These are phyloP conservation scores for Brachyrhaphis roseni DNA, from an alignment of 2,797 vertebrate genomes.

Conservation along the genomic window DNA sequence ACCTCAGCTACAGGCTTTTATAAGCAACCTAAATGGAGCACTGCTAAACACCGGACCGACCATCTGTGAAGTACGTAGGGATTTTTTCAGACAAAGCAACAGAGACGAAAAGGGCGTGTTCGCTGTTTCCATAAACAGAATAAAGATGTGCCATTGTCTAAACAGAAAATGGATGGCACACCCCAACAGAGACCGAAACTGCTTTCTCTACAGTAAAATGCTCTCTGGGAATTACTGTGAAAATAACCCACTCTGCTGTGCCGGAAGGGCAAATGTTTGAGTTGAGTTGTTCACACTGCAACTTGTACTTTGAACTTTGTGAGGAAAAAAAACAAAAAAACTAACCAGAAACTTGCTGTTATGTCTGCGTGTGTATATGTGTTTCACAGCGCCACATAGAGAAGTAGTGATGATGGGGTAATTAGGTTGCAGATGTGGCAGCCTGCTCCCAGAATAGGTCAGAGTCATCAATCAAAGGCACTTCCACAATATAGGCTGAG, in stretches of 20 bases:
- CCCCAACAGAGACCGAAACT: constrained; percentile 7
- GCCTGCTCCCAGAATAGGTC: constrained; percentile 62
- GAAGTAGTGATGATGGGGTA: constrained; percentile 60
- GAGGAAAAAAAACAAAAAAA: constrained; percentile 9
- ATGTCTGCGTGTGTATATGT: constrained; percentile 10
- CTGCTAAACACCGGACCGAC: background rate
- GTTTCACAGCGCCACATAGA: constrained; percentile 24
- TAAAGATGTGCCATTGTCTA: constrained; percentile 19
- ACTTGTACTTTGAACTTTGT: constrained; percentile 22
- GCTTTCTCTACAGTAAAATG: constrained; percentile 9
- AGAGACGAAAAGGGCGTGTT: constrained; percentile 28
- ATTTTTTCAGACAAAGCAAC: constrained; percentile 16
- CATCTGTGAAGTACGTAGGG: constrained; percentile 12
- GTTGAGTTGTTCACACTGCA: constrained; percentile 16
- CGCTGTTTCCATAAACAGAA: constrained; percentile 23
- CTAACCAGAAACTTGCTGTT: constrained; percentile 21
- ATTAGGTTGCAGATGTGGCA: constrained; percentile 65
- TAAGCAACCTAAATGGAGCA: constrained; percentile 3
- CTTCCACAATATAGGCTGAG: constrained; percentile 40
- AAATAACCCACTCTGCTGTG: constrained; percentile 18
- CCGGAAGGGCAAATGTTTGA: constrained; percentile 10
- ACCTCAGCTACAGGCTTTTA: background rate
- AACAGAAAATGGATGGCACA: constrained; percentile 21
- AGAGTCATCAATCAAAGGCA: constrained; percentile 61
- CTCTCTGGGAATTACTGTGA: constrained; percentile 6